Percentiles rank a stretch among this genome's conserved stretches.
Evolutionary conservation across 2,888 invertebrate species (phyloP).

Genomic region (Morpho helenor): DNA sequence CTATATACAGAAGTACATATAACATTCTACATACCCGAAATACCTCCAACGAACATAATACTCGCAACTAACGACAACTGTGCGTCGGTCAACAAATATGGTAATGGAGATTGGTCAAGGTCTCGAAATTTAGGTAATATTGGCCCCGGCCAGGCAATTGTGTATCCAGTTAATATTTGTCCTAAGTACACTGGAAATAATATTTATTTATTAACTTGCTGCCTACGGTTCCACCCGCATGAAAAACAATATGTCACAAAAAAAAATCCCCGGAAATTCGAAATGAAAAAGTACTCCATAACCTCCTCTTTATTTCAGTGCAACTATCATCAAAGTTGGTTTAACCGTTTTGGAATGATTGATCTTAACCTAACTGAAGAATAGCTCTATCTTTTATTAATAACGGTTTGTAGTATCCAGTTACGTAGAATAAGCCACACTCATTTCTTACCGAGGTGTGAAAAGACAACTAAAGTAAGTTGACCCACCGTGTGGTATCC

Average conservation of each 20-base stretch:
- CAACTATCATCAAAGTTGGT: background rate
- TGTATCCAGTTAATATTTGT: slow-evolving; percentile 34
- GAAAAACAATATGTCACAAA: too few species aligned
- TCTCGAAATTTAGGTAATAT: slow-evolving; percentile 38
- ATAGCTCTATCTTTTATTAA: background rate
- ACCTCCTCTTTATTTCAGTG: too few species aligned
- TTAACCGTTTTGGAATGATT: background rate
- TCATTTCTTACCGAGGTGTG: too few species aligned
- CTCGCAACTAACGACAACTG: slow-evolving; percentile 36
- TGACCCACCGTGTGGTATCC: too few species aligned
- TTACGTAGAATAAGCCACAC: too few species aligned
- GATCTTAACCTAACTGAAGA: background rate
- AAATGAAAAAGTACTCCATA: too few species aligned
- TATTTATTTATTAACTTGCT: background rate
- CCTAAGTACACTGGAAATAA: slow-evolving; percentile 38
- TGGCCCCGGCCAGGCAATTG: slow-evolving; percentile 39
- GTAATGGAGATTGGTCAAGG: slow-evolving; percentile 33
- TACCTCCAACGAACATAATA: slow-evolving; percentile 34
- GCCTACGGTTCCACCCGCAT: too few species aligned
- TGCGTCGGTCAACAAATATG: slow-evolving; percentile 27
- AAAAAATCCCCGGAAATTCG: too few species aligned
- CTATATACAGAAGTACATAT: too few species aligned
- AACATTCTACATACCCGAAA: slow-evolving; percentile 30
- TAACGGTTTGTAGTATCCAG: background rate
- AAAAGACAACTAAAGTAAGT: too few species aligned